Conservation (phyloP, 2,797 vertebrate genomes). For the Tragelaphus eurycerus region DNA sequence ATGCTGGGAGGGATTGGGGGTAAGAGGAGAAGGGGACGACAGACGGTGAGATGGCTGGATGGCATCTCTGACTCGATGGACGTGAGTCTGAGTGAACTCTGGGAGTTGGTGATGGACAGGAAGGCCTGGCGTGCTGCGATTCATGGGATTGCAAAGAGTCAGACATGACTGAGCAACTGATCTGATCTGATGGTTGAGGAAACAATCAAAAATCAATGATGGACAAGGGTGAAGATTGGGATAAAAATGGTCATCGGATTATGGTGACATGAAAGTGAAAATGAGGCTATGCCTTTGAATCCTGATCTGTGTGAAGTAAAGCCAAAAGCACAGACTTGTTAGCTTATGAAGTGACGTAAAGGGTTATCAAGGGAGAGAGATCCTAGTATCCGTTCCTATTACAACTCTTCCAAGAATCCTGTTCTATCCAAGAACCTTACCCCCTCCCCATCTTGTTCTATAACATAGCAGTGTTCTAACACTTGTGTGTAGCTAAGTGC, state of each 20-base stretch:
- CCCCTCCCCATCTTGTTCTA: background rate
- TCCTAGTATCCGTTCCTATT: background rate
- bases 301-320: background rate
- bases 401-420: background rate
- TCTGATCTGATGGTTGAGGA: background rate
- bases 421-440: background rate
- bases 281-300: background rate
- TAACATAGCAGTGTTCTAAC: background rate
- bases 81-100: no score
- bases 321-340: background rate
- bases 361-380: background rate
- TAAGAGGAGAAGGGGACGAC: no score
- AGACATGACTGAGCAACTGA: no score
- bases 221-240: background rate
- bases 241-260: background rate
- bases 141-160: no score
- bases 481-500: background rate
- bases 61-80: no score
- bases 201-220: no score
- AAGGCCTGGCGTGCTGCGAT: no score
- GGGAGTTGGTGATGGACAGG: no score
- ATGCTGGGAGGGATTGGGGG: no score
- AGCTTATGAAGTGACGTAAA: background rate
- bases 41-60: no score
- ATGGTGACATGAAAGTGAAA: background rate